phyloP scores from a whole-genome alignment of 1,140 invertebrate genomes.

The Chlorops oryzae region DNA sequence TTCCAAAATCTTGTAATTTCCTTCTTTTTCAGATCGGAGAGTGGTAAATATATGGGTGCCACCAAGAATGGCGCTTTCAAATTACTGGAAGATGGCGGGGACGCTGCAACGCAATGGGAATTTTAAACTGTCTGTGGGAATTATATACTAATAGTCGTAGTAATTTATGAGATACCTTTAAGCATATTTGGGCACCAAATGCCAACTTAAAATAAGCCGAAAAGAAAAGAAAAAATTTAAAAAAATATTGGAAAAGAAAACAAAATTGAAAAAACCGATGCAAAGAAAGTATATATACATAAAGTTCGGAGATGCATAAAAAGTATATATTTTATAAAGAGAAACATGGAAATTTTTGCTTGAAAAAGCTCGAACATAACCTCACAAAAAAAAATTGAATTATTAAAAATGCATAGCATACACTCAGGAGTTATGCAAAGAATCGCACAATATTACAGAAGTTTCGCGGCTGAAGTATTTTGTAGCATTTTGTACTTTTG shows the following conservation, averaged over 20 bases:
- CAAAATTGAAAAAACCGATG: background rate
- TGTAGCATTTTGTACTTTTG: no score
- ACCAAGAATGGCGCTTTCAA: conserved; percentile 92
- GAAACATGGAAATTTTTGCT: conserved; percentile 11
- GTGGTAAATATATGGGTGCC: conserved; percentile 78
- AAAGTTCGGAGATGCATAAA: background rate
- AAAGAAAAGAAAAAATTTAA: background rate
- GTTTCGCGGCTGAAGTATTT: no score
- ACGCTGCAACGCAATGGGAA: conserved; percentile 86
- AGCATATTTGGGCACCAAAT: no score
- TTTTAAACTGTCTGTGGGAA: conserved; percentile 68
- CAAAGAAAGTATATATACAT: background rate
- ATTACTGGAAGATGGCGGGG: conserved; percentile 70
- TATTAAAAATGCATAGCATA: no score
- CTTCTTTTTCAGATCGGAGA: conserved; percentile 34
- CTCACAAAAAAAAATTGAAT: background rate
- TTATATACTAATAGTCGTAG: conserved; percentile 3
- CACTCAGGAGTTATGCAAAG: no score
- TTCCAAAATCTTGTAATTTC: conserved; percentile 1
- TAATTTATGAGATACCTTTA: no score
- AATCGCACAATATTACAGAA: no score
- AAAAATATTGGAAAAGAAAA: background rate
- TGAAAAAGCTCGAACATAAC: no score
- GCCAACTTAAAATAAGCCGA: background rate
- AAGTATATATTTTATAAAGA: conserved; percentile 5